phyloP scores from a whole-genome alignment of 2,113 vertebrate species.

The Bagarius yarrelli region DNA sequence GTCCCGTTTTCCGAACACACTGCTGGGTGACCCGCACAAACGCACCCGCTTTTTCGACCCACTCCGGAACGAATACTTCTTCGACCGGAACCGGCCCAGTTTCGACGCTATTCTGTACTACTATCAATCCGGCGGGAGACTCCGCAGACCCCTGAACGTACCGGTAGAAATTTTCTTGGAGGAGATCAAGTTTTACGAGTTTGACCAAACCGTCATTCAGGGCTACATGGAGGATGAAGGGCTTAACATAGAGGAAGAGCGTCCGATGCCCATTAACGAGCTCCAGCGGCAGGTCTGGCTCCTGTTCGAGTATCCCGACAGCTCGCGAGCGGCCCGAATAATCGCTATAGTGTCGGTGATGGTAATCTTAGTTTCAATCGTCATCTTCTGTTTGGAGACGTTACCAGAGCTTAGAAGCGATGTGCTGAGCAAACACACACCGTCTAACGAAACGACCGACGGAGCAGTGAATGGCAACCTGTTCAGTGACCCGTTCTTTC shows the following conservation, averaged over 20 bases:
- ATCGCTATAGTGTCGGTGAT: slow-evolving; percentile 86
- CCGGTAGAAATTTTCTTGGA: slow-evolving; percentile 91
- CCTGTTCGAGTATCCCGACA: slow-evolving; percentile 87
- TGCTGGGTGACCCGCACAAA: slow-evolving; percentile 85
- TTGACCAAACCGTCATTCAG: slow-evolving; percentile 81
- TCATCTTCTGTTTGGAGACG: slow-evolving; percentile 89
- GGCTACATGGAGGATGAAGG: slow-evolving; percentile 86
- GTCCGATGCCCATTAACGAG: slow-evolving; percentile 78
- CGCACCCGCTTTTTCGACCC: slow-evolving; percentile 91
- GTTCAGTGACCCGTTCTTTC: slow-evolving; percentile 89
- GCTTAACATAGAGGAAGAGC: slow-evolving; percentile 81
- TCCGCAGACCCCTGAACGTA: slow-evolving; percentile 85
- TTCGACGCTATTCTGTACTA: slow-evolving; percentile 93
- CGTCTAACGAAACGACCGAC: not conserved
- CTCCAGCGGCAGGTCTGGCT: slow-evolving; percentile 86
- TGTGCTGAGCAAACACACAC: slow-evolving; percentile 67
- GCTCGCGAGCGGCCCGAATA: slow-evolving; percentile 79
- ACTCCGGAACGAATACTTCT: slow-evolving; percentile 90
- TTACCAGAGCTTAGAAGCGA: slow-evolving; percentile 83
- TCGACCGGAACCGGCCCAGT: slow-evolving; percentile 90
- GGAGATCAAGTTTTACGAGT: slow-evolving; percentile 88
- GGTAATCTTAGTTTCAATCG: slow-evolving; percentile 85
- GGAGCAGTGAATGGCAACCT: slow-evolving; percentile 52
- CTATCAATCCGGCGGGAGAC: slow-evolving; percentile 88
- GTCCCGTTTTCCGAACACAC: slow-evolving; percentile 83